Percentiles rank a stretch among this genome's conserved stretches.
Evolutionary conservation across 2,888 invertebrate species (phyloP).

Genomic region (Barypeithes pellucidus): DNA sequence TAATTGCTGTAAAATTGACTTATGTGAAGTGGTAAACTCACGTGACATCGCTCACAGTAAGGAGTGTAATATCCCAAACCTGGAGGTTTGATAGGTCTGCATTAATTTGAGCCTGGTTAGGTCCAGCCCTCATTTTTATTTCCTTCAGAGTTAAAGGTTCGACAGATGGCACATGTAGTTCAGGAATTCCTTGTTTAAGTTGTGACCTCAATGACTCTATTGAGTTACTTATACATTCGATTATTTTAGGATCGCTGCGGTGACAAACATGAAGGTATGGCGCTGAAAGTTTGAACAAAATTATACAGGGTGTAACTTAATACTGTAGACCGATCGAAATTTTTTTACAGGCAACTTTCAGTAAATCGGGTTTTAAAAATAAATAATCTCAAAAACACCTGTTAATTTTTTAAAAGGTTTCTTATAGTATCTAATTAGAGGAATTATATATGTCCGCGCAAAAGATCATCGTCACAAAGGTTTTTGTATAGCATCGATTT

Average conservation of each 20-base stretch:
- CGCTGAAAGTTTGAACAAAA: conserved; percentile 71
- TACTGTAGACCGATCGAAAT: too few relatives aligned
- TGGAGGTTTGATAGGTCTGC: conserved; percentile 72
- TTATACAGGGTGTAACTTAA: too few relatives aligned
- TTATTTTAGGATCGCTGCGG: conserved; percentile 76
- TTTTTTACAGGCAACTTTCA: too few relatives aligned
- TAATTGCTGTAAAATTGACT: too few relatives aligned
- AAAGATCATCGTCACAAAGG: too few relatives aligned
- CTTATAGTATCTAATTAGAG: too few relatives aligned
- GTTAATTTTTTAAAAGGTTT: too few relatives aligned
- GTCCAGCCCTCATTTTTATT: conserved; percentile 76
- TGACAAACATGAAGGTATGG: conserved; percentile 79
- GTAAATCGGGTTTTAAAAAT: too few relatives aligned
- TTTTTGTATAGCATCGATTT: too few relatives aligned
- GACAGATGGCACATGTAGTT: conserved; percentile 78
- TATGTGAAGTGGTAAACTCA: conserved; percentile 58
- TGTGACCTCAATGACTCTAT: conserved; percentile 76
- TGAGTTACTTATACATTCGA: conserved; percentile 77
- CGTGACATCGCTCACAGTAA: conserved; percentile 73
- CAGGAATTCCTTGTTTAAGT: conserved; percentile 78
- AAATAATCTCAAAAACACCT: too few relatives aligned
- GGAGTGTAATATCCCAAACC: conserved; percentile 73
- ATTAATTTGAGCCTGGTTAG: conserved; percentile 69
- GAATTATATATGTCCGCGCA: too few relatives aligned
- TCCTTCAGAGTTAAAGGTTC: conserved; percentile 78